Base-by-base conservation (phyloP, 2,113 vertebrate genomes). In the Tyto alba region DNA sequence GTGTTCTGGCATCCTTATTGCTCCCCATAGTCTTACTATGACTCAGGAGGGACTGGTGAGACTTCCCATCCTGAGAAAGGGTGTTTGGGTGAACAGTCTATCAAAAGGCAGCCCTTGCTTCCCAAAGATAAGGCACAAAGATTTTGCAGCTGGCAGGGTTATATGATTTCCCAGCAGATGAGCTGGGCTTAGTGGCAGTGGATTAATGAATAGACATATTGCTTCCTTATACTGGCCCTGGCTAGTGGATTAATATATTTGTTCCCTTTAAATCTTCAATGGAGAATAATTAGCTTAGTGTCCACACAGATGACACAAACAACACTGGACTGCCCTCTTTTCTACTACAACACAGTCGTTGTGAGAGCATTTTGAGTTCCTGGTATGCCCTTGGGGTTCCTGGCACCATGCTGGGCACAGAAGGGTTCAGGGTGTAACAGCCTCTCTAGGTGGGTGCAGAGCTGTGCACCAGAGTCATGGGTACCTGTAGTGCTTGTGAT, bases 201-300 rank as follows among this genome's bases (percentile, higher is more conserved):
- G 74, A 78, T 95, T 88, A 93, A 91, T 92, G 74, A 95, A 74
- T 82, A 96, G 85, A 82, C 72, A 82, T 97, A 90, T 91, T 85
- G 76, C 85, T 95, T 96, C 78, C 56, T 95, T 89, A 95, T 96
- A 97, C 94, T 94, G 95, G 95, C 95, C 95, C 91, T 81, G 79
- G 91, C 93, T 95, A 93, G 91, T 96, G 91, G 75, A 89, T 96
- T 95, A 96, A 94, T 82, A 73, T 79, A 82, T 86, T 81, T 92
- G 90, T 90, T 96, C 93, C 94, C 93, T 96, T 97, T 93, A 92
- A 88, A 94, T 88, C 67, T 91, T 93, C 90, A 57, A 6, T 38
- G 41, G 72, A 92, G 76, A 79, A 47, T 90, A 73, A 60, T 89
- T 88, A 96, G 96, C 91, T 97, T 93, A 88, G 63, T 79, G 89